A percentile compares a stretch with the other conserved stretches of the same genome.
These are phyloP conservation scores for Lucilia sericata DNA, from an alignment of 1,140 invertebrate genomes.

Conservation along the genomic window DNA sequence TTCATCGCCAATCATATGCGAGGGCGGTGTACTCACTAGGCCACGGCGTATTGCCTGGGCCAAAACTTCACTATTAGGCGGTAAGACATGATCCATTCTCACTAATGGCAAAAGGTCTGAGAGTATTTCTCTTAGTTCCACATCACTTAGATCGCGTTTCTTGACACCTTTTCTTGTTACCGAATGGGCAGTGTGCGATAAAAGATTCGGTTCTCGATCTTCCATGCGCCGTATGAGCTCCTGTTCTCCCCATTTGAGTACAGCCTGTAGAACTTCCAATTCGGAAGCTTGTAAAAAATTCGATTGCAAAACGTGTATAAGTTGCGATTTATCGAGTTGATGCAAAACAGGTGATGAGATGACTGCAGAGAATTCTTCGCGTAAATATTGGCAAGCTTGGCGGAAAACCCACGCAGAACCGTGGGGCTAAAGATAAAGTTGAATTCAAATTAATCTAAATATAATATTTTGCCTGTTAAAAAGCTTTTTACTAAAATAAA, in stretches of 20 bases:
- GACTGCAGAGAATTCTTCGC: slow-evolving; percentile 72
- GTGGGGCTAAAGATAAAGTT: slow-evolving; percentile 76
- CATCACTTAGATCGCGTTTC: slow-evolving; percentile 86
- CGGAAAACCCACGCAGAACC: slow-evolving; percentile 92
- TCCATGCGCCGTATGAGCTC: slow-evolving; percentile 85
- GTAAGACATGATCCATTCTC: slow-evolving; percentile 89
- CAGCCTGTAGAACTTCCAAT: slow-evolving; percentile 86
- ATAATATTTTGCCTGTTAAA: too few species aligned
- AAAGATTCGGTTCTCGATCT: slow-evolving; percentile 89
- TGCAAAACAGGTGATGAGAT: slow-evolving; percentile 74
- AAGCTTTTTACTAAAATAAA: too few species aligned
- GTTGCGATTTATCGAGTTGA: slow-evolving; percentile 83
- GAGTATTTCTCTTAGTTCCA: slow-evolving; percentile 87
- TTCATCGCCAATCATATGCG: slow-evolving; percentile 86
- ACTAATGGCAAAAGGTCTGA: slow-evolving; percentile 86
- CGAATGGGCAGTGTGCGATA: slow-evolving; percentile 92
- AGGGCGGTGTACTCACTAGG: slow-evolving; percentile 85
- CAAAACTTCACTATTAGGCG: slow-evolving; percentile 85
- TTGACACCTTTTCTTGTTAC: slow-evolving; percentile 88
- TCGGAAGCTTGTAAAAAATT: slow-evolving; percentile 94
- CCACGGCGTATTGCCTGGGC: slow-evolving; percentile 84
- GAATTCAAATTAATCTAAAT: too few species aligned
- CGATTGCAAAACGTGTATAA: slow-evolving; percentile 85
- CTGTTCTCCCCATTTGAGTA: slow-evolving; percentile 92
- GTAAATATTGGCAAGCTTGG: slow-evolving; percentile 85